Base-by-base conservation (phyloP, 1,140 invertebrate species). In the Medauroidea extradentata region DNA sequence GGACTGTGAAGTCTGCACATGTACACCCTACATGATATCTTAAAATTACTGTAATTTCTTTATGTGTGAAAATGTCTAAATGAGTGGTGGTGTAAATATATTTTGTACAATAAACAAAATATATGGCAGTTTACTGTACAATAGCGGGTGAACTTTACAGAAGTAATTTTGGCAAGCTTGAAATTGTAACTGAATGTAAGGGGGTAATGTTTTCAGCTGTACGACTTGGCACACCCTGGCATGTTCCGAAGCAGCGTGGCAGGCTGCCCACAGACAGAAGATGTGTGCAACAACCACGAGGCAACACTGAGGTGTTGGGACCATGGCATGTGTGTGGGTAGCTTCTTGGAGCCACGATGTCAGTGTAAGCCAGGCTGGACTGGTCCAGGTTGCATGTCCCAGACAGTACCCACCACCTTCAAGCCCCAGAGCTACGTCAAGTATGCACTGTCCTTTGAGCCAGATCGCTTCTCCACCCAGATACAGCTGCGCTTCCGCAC, bases 391-490 rank as follows among this genome's bases (percentile, higher is more conserved):
- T 99, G 96, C 72, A 85, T 89, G 67, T 85, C 86, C 41, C 84
- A 86, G 53, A 95, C 93, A 0, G 88, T 89, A 53, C 88, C 91
- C 16, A 89, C 88, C 23, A 96, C 90, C 56, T 96, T 98, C 72
- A 89, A 92, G 69, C 83, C 86, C 0, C 90, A 94, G 70, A 95
- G 92, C 64, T 98, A 96, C 74, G 91, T 98, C 4, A 94, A 96
- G 70, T 98, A 97, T 75, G 93, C 93, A 1, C 76, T 98, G 2
- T 95, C 91, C 44, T 97, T 98, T 71, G 92, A 96, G 69, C 93
- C 93, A 1, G 91, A 96, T 69, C 82, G 90, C 53, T 97, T 93
- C 68, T 90, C 88, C 14, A 96, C 93, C 0, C 90, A 94, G 70
- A 86, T 98, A 57, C 94, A 97, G 71, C 72, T 98, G 29, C 78